Base-by-base conservation (phyloP, 2,113 vertebrate species). In the Triplophysa rosa region DNA sequence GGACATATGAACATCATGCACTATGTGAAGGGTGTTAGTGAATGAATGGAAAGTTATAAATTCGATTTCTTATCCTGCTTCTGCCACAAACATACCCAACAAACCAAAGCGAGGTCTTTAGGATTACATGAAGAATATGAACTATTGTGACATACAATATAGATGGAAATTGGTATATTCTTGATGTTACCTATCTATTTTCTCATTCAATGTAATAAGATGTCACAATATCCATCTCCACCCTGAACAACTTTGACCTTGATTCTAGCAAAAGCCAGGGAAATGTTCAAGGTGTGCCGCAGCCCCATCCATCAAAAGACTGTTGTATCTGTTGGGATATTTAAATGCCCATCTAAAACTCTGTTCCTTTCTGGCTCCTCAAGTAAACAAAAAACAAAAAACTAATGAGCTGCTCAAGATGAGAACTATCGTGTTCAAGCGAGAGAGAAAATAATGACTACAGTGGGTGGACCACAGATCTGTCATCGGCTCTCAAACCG, bases 351-450 rank as follows among this genome's bases (percentile, higher is more conserved):
- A 47, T 14, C n/a, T 42, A 54, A 58, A 72, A 13, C 13, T 61
- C 21, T 62, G 23, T 58, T 23, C 19, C 3, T 52, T 2, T 6
- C 8, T 26, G n/a, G 56, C 61, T 45, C 19, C 19, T 23, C n/a
- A 49, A 26, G 16, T 37, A 63, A 4, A 3, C 19, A 23, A 13
- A 65, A 12, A 17, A 42, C 26, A 21, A 17, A 64, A 24, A n/a
- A 49, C 61, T 76, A 76, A 76, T 76, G 61, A 65, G 73, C 42
- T 65, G 40, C 73, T 65, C 61, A 63, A 76, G 59, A 74, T 73
- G 56, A 73, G 42, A 62, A 45, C 14, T 62, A 61, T 19, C 37
- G 62, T 52, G 73, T 64, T 64, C 5, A 64, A 47, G 42, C 61
- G 19, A 42, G 23, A 76, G 14, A 21, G 9, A 64, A 64, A 76